Percentiles rank a stretch among this genome's conserved stretches.
Conservation (phyloP, 2,888 invertebrate species). For the Drepana falcataria region DNA sequence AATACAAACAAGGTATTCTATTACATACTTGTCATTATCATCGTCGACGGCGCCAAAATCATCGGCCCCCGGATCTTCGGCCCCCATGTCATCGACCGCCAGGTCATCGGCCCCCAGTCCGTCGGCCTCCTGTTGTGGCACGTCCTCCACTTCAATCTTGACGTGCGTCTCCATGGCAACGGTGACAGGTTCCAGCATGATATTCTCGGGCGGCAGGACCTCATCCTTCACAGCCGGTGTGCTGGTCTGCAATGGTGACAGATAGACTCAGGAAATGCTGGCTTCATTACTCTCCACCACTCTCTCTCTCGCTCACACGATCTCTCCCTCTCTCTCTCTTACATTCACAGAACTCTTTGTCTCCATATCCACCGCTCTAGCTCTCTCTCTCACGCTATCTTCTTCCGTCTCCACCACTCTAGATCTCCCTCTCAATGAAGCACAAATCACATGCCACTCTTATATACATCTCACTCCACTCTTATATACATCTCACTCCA, state of each 20-base stretch:
- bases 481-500: too few relatives aligned
- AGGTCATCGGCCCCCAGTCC: background rate
- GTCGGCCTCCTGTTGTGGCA: background rate
- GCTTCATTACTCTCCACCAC: too few relatives aligned
- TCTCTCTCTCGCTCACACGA: too few relatives aligned
- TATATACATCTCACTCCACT: too few relatives aligned
- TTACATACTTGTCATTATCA: too few relatives aligned
- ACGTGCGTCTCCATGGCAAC: background rate
- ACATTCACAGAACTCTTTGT: too few relatives aligned
- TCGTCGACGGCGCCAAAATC: conserved; percentile 1
- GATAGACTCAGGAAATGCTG: background rate
- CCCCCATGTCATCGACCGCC: background rate
- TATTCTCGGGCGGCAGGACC: background rate
- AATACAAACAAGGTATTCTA: background rate
- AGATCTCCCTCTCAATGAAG: too few relatives aligned
- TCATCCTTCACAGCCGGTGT: background rate
- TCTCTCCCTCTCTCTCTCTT: too few relatives aligned
- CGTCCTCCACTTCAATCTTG: background rate
- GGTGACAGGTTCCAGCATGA: background rate
- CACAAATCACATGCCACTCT: too few relatives aligned
- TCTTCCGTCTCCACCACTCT: too few relatives aligned
- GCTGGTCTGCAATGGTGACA: background rate
- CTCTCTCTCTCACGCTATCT: too few relatives aligned
- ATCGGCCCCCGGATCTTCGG: conserved; percentile 14
- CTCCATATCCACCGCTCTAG: too few relatives aligned